A percentile compares a stretch with the other conserved stretches of the same genome.
Evolutionary conservation across 2,888 invertebrate genomes (phyloP).

Genomic region (Stramonita haemastoma): DNA sequence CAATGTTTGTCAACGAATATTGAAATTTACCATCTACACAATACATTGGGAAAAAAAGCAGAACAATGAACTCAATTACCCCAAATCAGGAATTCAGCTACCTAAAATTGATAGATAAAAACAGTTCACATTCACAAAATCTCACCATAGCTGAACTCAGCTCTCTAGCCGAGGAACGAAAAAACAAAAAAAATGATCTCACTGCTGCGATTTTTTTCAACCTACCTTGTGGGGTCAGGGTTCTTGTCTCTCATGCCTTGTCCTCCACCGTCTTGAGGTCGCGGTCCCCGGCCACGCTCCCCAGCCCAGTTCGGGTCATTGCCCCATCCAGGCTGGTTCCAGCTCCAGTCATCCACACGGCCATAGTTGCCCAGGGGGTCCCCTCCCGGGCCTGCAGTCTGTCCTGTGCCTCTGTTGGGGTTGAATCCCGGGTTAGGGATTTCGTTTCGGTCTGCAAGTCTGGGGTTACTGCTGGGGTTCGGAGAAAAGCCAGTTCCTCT

Average conservation of each 20-base stretch:
- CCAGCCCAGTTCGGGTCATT: constrained; percentile 11
- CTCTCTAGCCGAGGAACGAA: too few relatives aligned
- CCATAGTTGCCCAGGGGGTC: neutral
- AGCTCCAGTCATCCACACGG: constrained; percentile 13
- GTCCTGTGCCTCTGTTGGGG: neutral
- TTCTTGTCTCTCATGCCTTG: neutral
- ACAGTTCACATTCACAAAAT: too few relatives aligned
- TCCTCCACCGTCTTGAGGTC: too few relatives aligned
- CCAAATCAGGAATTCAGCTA: too few relatives aligned
- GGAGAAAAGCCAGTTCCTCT: neutral
- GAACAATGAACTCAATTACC: too few relatives aligned
- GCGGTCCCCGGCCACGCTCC: neutral
- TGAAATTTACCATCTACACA: too few relatives aligned
- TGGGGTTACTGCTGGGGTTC: neutral
- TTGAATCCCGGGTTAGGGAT: neutral
- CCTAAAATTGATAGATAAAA: too few relatives aligned
- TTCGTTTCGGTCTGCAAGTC: neutral
- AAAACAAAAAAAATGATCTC: too few relatives aligned
- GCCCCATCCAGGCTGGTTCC: neutral
- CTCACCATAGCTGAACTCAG: too few relatives aligned
- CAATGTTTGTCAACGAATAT: too few relatives aligned
- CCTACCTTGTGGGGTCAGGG: neutral
- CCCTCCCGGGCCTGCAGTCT: neutral
- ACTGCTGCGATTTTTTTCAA: too few relatives aligned
- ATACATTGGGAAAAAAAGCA: too few relatives aligned